A percentile compares a stretch with the other conserved stretches of the same genome.
These are phyloP conservation scores for Kradibia gibbosae DNA, from an alignment of 1,140 invertebrate species.

Conservation along the genomic window DNA sequence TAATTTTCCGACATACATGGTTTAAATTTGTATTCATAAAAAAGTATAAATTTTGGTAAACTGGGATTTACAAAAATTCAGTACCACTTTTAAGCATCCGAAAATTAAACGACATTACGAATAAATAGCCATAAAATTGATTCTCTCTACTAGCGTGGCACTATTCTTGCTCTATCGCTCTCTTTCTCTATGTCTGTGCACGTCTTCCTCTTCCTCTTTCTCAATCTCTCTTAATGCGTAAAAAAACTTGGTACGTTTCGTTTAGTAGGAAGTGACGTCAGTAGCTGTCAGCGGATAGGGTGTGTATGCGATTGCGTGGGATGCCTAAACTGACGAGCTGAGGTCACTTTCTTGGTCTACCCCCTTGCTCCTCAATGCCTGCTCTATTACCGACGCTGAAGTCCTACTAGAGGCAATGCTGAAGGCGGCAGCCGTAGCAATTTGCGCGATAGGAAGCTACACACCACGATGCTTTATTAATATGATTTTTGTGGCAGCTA, in stretches of 20 bases:
- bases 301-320: constrained; percentile 10
- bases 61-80: too few relatives aligned
- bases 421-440: constrained; percentile 19
- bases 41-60: too few relatives aligned
- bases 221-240: constrained; percentile 21
- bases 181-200: not conserved
- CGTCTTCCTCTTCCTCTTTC: not conserved
- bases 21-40: too few relatives aligned
- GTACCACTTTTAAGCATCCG: too few relatives aligned
- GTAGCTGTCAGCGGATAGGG: constrained; percentile 22
- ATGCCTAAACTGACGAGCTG: constrained; percentile 36
- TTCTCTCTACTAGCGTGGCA: not conserved
- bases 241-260: constrained; percentile 53
- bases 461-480: constrained; percentile 48
- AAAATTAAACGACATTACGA: too few relatives aligned
- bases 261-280: constrained; percentile 70
- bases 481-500: constrained; percentile 5
- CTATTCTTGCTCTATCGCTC: not conserved
- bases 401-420: constrained; percentile 7
- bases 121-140: too few relatives aligned
- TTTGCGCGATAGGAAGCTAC: constrained; percentile 8
- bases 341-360: not conserved
- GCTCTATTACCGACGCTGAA: too few relatives aligned
- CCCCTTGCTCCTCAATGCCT: not conserved
- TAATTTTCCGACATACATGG: too few relatives aligned